Base-by-base conservation (phyloP, 2,113 vertebrate species). In the Cygnus atratus region DNA sequence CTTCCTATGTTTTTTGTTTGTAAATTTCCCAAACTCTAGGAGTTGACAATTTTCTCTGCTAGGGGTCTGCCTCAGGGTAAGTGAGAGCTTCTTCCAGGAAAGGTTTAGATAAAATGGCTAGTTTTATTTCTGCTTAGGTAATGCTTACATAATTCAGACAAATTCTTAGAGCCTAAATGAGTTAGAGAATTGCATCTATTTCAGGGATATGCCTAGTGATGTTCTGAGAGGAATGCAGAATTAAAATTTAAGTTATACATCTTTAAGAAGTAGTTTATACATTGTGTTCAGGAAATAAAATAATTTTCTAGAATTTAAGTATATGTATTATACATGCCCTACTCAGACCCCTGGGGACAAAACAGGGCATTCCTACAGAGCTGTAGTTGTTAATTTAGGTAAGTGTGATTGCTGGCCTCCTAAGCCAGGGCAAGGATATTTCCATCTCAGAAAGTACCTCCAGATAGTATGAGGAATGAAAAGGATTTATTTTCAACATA, bases 41-140 rank as follows among this genome's bases (percentile, higher is more conserved):
- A 59, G 15, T 5, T 44, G 31, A 10, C 57, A 6, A 62, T 48
- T 19, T 75, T 79, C 24, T 79, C 39, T 76, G 11, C 14, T 46
- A 33, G 46, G 3, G 2, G 1, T 68, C 70, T 72, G 33, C 20
- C 61, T 59, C 17, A 18, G 18, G 4, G 6, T 48, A 43, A 74
- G 41, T 28, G 18, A 35, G 68, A 10, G 33, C 17, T 48, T 9
- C 58, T 72, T 39, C 1, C 0, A 1, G 9, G 4, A 7, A 72
- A 62, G 18, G 9, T 50, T 92, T 68, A 55, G 31, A 57, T 31
- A 58, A 79, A 67, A 33, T 57, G 33, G 10, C 2, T 21, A 13
- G 15, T 35, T 81, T 31, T 62, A 24, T 5, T 3, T 26, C 7
- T 82, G 6, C 9, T 17, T 20, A 29, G 52, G 10, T 43, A 75